These are phyloP conservation scores for Synanthedon vespiformis DNA, from an alignment of 2,888 invertebrate species.

Conservation along the genomic window DNA sequence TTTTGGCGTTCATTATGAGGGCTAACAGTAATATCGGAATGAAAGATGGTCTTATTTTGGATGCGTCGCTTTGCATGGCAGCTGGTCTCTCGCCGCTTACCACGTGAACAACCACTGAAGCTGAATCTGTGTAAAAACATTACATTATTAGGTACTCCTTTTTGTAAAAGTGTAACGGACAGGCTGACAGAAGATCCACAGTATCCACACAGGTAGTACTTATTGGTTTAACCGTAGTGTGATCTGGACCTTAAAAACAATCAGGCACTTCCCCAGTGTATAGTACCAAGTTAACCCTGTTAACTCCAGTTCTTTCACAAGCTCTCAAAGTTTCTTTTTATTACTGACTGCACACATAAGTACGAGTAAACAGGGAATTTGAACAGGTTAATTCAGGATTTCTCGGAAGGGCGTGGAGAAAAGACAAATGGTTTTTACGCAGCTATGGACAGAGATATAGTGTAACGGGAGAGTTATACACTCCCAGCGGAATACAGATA, in stretches of 20 bases:
- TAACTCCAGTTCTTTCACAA: too few species aligned
- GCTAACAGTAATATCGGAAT: conserved; percentile 21
- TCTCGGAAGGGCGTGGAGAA: conserved; percentile 18
- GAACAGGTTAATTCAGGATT: conserved; percentile 32
- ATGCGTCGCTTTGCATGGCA: conserved; percentile 68
- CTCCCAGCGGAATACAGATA: conserved; percentile 15
- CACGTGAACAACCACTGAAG: conserved; percentile 85
- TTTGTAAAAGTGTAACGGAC: too few species aligned
- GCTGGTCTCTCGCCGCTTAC: conserved; percentile 81
- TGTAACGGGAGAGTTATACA: conserved; percentile 22
- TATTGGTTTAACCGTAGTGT: too few species aligned
- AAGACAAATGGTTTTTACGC: conserved; percentile 34
- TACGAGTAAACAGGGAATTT: conserved; percentile 27
- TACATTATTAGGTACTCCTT: too few species aligned
- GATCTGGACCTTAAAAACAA: too few species aligned
- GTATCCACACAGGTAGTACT: too few species aligned
- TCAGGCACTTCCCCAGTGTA: too few species aligned
- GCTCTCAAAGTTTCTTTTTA: too few species aligned
- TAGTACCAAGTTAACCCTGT: too few species aligned
- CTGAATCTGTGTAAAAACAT: conserved; percentile 72
- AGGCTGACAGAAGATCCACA: too few species aligned
- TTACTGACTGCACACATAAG: not conserved
- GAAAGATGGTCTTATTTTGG: conserved; percentile 23
- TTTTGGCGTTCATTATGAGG: conserved; percentile 9
- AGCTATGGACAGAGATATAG: conserved; percentile 13